Conservation (phyloP, 2,113 vertebrate genomes). For the Cromileptes altivelis region DNA sequence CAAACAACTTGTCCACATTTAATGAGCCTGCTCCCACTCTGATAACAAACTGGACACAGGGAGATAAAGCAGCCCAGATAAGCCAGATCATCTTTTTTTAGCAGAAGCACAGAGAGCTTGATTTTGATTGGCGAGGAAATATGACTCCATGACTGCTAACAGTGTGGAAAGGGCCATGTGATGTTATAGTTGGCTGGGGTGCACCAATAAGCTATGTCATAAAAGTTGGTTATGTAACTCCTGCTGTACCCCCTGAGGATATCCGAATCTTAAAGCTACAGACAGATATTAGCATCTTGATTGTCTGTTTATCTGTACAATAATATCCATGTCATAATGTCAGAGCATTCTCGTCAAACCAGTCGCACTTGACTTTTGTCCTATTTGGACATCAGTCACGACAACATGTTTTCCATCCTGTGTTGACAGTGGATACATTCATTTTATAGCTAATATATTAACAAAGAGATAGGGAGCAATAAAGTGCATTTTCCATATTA, state of each 20-base stretch:
- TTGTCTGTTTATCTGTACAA: slow-evolving; percentile 19
- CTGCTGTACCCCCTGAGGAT: background rate
- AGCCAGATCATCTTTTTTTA: background rate
- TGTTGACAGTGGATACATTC: background rate
- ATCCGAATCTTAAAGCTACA: background rate
- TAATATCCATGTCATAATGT: background rate
- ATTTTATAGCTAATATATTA: background rate
- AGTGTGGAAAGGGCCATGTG: slow-evolving; percentile 6
- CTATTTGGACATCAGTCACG: background rate
- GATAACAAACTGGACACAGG: slow-evolving; percentile 21
- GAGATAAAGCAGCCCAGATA: background rate
- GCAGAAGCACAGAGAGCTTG: background rate
- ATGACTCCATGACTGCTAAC: slow-evolving; percentile 17
- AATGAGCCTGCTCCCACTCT: background rate
- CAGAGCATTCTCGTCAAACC: background rate
- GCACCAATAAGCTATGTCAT: slow-evolving; percentile 44
- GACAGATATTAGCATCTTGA: slow-evolving; percentile 27
- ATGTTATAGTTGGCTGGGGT: slow-evolving; percentile 4
- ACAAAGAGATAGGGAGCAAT: background rate
- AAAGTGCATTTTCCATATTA: background rate
- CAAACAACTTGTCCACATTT: background rate
- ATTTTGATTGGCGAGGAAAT: background rate
- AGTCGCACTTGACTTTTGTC: background rate
- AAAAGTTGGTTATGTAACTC: slow-evolving; percentile 9
- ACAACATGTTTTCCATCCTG: background rate